These are phyloP conservation scores for Euzophera pinguis DNA, from an alignment of 2,888 invertebrate species.

Conservation along the genomic window DNA sequence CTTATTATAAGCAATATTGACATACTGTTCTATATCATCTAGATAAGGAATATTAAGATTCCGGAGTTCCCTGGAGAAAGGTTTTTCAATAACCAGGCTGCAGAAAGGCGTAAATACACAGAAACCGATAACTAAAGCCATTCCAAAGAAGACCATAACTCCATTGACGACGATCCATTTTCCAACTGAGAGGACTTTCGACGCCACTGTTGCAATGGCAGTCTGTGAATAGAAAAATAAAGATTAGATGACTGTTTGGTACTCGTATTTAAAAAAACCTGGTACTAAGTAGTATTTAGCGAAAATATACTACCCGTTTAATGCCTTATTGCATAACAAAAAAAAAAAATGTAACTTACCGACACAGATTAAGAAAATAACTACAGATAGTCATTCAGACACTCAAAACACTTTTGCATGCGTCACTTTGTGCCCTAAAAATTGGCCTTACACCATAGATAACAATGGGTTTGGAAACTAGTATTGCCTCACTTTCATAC, in stretches of 20 bases:
- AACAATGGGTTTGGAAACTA: too few species aligned
- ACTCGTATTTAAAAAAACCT: too few species aligned
- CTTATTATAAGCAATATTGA: conserved; percentile 30
- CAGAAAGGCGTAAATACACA: conserved; percentile 79
- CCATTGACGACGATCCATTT: conserved; percentile 53
- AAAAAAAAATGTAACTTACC: too few species aligned
- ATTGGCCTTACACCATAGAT: too few species aligned
- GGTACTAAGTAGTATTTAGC: too few species aligned
- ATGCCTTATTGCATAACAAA: too few species aligned
- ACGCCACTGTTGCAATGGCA: conserved; percentile 26
- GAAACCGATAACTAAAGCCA: conserved; percentile 68
- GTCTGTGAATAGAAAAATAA: conserved; percentile 25
- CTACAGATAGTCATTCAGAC: too few species aligned
- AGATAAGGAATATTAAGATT: conserved; percentile 60
- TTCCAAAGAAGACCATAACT: conserved; percentile 31
- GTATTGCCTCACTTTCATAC: too few species aligned
- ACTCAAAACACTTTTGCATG: too few species aligned
- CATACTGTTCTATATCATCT: conserved; percentile 30
- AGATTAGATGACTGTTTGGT: neutral
- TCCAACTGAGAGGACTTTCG: conserved; percentile 34
- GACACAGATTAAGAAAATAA: too few species aligned
- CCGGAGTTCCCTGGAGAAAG: conserved; percentile 46
- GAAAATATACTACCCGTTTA: too few species aligned
- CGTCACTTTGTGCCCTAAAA: too few species aligned
- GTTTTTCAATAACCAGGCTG: conserved; percentile 64